Evolutionary conservation across 2,888 invertebrate species (phyloP).

Genomic region (Tenodera sinensis): DNA sequence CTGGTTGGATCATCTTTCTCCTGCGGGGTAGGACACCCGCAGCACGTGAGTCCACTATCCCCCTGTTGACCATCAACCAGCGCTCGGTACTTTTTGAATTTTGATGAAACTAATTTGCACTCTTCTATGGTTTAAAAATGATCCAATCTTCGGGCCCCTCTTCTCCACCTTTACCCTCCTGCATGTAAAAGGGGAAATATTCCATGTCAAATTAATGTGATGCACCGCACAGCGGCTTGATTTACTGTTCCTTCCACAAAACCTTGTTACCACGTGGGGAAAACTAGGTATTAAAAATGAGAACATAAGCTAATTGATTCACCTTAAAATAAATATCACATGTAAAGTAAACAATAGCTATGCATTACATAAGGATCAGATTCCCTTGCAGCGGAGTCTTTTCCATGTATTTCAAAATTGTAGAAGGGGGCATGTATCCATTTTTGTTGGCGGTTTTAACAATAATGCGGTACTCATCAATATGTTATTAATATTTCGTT

Average conservation of each 20-base stretch:
- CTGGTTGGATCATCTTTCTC: background rate
- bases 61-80: background rate
- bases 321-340: no score
- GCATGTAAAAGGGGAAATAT: background rate
- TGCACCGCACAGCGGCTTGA: background rate
- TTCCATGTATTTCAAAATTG: no score
- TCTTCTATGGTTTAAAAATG: background rate
- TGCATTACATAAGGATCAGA: no score
- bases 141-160: background rate
- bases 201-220: background rate
- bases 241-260: background rate
- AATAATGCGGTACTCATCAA: no score
- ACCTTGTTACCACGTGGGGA: background rate
- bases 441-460: no score
- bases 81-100: background rate
- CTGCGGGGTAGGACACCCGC: background rate
- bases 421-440: no score
- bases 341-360: no score
- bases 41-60: background rate
- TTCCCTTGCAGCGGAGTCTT: no score
- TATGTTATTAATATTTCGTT: no score
- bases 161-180: background rate
- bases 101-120: constrained; percentile 4
- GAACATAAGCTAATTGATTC: no score
- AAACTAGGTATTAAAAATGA: no score